phyloP scores from a whole-genome alignment of 2,888 invertebrate genomes.

The Polydrusus tereticollis region DNA sequence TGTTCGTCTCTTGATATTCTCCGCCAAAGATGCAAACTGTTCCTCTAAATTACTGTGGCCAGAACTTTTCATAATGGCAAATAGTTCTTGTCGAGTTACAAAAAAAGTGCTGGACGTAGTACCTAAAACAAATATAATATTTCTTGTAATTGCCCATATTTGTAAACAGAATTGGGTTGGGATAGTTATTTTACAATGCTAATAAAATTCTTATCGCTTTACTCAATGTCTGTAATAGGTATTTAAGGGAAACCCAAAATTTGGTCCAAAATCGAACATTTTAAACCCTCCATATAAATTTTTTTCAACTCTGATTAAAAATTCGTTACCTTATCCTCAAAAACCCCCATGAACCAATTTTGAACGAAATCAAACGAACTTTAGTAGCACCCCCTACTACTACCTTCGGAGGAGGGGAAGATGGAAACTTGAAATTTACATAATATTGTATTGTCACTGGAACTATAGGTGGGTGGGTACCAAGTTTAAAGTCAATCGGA shows the following conservation, averaged over 20 bases:
- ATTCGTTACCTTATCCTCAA: constrained; percentile 18
- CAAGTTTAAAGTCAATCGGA: constrained; percentile 5
- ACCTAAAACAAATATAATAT: neutral
- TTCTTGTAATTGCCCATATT: neutral
- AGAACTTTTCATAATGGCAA: neutral
- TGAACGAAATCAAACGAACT: constrained; percentile 11
- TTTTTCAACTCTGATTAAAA: constrained; percentile 10
- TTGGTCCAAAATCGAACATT: neutral
- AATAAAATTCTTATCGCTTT: neutral
- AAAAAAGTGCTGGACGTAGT: neutral
- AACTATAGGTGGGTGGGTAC: constrained; percentile 1
- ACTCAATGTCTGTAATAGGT: neutral
- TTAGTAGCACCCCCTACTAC: neutral
- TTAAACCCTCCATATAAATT: constrained; percentile 10
- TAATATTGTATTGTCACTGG: constrained; percentile 11
- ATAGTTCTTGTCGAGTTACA: neutral
- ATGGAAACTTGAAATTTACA: neutral
- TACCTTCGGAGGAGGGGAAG: neutral
- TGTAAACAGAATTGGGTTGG: neutral
- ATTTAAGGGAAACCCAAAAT: neutral
- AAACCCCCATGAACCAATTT: constrained; percentile 6
- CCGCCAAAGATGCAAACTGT: neutral
- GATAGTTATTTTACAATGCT: neutral
- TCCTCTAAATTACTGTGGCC: neutral
- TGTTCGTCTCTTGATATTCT: neutral